Evolutionary conservation across 1,140 invertebrate genomes (phyloP).

Genomic region (Dendroctonus ponderosae): DNA sequence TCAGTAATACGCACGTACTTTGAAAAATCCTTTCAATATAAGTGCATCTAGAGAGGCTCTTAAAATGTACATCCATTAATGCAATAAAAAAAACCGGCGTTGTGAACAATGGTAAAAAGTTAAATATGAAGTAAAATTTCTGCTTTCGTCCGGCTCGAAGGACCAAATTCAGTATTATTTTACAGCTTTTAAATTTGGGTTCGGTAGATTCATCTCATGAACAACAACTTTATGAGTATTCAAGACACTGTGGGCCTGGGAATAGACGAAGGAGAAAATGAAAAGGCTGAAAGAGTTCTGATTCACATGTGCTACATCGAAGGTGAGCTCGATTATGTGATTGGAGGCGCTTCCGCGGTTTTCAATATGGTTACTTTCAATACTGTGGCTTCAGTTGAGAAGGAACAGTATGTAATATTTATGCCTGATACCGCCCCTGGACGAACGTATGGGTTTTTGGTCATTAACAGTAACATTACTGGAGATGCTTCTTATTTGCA

Average conservation of each 20-base stretch:
- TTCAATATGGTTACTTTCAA: conserved; percentile 16
- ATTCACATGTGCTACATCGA: conserved; percentile 15
- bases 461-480: conserved; percentile 17
- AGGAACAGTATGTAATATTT: neutral
- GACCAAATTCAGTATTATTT: no score
- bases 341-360: conserved; percentile 10
- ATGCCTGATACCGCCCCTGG: conserved; percentile 4
- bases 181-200: no score
- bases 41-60: no score
- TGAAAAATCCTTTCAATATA: no score
- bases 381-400: neutral
- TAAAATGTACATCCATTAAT: no score
- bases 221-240: conserved; percentile 2
- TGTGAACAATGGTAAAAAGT: no score
- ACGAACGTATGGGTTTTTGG: conserved; percentile 12
- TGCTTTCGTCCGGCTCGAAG: no score
- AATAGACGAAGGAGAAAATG: neutral
- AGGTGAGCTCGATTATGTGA: conserved; percentile 9
- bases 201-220: conserved; percentile 12
- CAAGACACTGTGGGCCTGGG: conserved; percentile 20
- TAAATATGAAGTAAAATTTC: no score
- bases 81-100: no score
- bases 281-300: conserved; percentile 5
- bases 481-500: conserved; percentile 2
- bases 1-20: no score